phyloP scores from a whole-genome alignment of 2,888 invertebrate genomes.

The Alentia gelatinosa region DNA sequence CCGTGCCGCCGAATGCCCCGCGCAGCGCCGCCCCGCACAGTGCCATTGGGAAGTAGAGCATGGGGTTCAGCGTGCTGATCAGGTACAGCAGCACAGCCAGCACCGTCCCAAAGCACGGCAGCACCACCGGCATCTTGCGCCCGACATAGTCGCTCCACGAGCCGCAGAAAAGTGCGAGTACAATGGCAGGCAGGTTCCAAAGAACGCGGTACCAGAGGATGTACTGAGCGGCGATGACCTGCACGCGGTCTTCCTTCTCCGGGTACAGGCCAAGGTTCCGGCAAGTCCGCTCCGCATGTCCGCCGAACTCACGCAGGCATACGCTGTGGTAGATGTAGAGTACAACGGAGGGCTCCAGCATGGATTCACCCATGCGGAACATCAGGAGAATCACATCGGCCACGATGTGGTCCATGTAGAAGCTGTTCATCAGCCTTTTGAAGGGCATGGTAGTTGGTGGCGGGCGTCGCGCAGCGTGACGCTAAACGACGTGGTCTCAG shows the following conservation, averaged over 20 bases:
- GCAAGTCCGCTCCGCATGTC: slow-evolving; percentile 28
- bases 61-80: slow-evolving; percentile 73
- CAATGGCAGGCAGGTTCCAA: slow-evolving; percentile 57
- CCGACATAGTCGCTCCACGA: slow-evolving; percentile 80
- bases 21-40: slow-evolving; percentile 79
- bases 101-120: slow-evolving; percentile 80
- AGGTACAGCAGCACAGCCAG: slow-evolving; percentile 68
- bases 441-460: neutral
- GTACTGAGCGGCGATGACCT: slow-evolving; percentile 49
- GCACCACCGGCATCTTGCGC: slow-evolving; percentile 80
- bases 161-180: slow-evolving; percentile 75
- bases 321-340: slow-evolving; percentile 56
- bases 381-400: slow-evolving; percentile 53
- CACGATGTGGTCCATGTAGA: slow-evolving; percentile 50
- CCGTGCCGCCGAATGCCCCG: slow-evolving; percentile 81
- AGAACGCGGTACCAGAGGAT: slow-evolving; percentile 56
- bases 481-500: too few species aligned
- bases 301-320: slow-evolving; percentile 21
- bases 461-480: neutral
- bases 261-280: slow-evolving; percentile 43
- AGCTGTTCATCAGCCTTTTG: neutral
- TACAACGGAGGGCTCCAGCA: slow-evolving; percentile 56
- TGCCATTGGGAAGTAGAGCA: slow-evolving; percentile 74
- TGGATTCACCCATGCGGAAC: slow-evolving; percentile 53
- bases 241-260: slow-evolving; percentile 48